Evolutionary conservation across 2,113 vertebrate genomes (phyloP).

Genomic region (Microtus montanus): DNA sequence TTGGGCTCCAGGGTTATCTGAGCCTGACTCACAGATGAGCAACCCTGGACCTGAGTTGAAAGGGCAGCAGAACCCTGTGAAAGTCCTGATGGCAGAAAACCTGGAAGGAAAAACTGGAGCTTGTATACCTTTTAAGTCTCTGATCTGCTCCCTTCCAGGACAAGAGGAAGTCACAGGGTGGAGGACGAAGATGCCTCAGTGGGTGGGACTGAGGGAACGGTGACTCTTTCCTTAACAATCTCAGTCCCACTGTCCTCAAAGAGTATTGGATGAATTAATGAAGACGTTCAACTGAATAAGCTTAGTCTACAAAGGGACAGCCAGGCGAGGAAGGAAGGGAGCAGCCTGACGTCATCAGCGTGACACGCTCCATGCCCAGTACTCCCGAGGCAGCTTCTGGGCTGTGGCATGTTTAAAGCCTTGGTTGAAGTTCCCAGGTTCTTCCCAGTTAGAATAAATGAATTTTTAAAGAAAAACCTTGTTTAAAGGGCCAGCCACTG

Average conservation of each 20-base stretch:
- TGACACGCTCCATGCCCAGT: fast-evolving
- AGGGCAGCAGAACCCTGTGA: background rate
- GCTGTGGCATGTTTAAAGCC: background rate
- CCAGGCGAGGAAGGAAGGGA: fast-evolving
- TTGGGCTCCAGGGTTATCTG: background rate
- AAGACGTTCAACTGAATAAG: background rate
- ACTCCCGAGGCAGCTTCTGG: background rate
- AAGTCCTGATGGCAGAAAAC: background rate
- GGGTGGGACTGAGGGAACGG: background rate
- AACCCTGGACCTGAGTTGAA: no score
- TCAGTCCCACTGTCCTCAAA: background rate
- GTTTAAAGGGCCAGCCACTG: background rate
- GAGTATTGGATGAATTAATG: background rate
- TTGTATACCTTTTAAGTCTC: background rate
- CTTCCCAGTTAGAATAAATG: background rate
- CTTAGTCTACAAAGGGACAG: background rate
- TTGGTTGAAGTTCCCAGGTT: background rate
- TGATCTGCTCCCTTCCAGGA: background rate
- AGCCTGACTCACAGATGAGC: background rate
- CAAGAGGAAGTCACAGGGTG: background rate
- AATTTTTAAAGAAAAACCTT: background rate
- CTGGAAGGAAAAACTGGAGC: background rate
- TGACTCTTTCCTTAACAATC: background rate
- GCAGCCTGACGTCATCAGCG: background rate
- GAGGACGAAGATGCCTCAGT: background rate